Conservation (phyloP, 2,888 invertebrate genomes). For the Calameuta filiformis region DNA sequence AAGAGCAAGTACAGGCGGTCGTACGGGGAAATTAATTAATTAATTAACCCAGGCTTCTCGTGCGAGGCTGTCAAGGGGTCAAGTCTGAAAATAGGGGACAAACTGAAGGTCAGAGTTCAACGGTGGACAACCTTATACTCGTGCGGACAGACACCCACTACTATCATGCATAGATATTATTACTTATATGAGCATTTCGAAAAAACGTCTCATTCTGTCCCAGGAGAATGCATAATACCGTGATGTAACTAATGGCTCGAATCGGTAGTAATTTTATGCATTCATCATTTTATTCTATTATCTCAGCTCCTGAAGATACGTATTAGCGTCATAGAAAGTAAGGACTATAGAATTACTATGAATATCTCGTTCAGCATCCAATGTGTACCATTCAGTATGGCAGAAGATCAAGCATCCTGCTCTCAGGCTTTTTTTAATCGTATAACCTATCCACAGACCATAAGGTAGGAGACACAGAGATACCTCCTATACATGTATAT, state of each 20-base stretch:
- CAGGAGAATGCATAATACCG: too few species aligned
- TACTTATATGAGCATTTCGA: neutral
- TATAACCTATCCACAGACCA: neutral
- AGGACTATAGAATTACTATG: neutral
- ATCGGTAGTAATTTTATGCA: neutral
- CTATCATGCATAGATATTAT: neutral
- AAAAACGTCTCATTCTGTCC: neutral
- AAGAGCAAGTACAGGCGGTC: constrained; percentile 34
- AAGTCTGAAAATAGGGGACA: constrained; percentile 57
- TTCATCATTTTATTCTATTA: neutral
- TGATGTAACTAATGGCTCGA: neutral
- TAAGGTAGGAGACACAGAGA: neutral
- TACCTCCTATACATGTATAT: neutral
- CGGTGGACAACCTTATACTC: neutral
- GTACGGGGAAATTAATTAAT: constrained; percentile 56
- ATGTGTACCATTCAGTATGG: neutral
- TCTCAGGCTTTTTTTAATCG: neutral
- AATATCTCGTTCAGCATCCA: neutral
- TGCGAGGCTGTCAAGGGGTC: constrained; percentile 51
- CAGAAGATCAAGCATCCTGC: neutral
- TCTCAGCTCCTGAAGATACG: neutral
- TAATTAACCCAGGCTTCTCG: constrained; percentile 53
- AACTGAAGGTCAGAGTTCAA: constrained; percentile 51
- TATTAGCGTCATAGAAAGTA: neutral
- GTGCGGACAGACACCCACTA: neutral